Conservation (phyloP, 2,113 vertebrate genomes). For the Hypomesus transpacificus region DNA sequence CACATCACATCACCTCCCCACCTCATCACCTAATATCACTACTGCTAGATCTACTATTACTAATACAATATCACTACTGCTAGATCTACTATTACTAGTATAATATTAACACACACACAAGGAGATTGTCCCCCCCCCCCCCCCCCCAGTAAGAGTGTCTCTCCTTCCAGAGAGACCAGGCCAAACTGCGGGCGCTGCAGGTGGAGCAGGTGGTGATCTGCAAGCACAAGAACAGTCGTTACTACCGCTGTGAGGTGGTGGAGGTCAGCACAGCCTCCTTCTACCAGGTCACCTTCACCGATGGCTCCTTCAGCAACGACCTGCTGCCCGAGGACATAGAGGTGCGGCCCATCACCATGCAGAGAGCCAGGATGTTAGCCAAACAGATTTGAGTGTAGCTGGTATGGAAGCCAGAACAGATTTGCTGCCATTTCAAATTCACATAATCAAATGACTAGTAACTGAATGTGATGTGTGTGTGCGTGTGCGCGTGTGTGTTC, state of each 20-base stretch:
- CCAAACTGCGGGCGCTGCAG: constrained; percentile 78
- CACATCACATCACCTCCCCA: too few relatives aligned
- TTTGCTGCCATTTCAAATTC: not conserved
- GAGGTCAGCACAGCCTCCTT: constrained; percentile 91
- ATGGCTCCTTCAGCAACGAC: constrained; percentile 97
- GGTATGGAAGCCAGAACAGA: not conserved
- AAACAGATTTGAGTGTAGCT: too few relatives aligned
- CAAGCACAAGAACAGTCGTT: constrained; percentile 92
- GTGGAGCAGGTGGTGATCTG: constrained; percentile 90
- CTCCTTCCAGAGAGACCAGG: constrained; percentile 76
- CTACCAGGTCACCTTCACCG: constrained; percentile 96
- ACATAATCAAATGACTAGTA: too few relatives aligned
- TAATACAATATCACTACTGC: too few relatives aligned
- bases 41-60: too few relatives aligned
- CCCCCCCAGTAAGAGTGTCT: too few relatives aligned
- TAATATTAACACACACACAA: too few relatives aligned
- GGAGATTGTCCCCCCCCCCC: too few relatives aligned
- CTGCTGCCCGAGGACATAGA: constrained; percentile 96
- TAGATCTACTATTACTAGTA: too few relatives aligned
- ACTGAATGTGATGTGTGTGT: not conserved
- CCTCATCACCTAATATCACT: too few relatives aligned
- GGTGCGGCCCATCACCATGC: constrained; percentile 66
- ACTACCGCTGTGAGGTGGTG: constrained; percentile 92
- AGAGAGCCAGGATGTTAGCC: too few relatives aligned
- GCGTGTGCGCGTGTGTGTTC: constrained; percentile 17